These are phyloP conservation scores for Aplidium turbinatum DNA, from an alignment of 23 tunicate genomes.

Conservation along the genomic window DNA sequence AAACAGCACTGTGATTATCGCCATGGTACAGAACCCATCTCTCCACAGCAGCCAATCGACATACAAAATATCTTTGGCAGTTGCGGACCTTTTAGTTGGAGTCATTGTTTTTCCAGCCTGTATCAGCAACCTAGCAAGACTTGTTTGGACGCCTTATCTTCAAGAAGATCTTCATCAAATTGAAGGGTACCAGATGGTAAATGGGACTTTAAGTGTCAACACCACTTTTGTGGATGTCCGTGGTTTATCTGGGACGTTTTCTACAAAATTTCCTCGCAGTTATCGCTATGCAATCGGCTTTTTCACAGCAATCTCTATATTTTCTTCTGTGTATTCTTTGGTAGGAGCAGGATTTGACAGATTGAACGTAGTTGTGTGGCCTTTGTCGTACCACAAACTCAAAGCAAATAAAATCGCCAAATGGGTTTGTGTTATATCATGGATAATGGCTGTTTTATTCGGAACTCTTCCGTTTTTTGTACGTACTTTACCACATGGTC, in stretches of 20 bases:
- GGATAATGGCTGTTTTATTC: conserved; percentile 34
- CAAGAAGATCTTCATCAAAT: background rate
- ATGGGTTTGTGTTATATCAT: conserved; percentile 17
- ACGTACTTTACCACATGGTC: conserved; percentile 6
- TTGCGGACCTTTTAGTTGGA: conserved; percentile 71
- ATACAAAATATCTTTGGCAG: conserved; percentile 61
- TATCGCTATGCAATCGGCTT: conserved; percentile 42
- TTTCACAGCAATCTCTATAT: conserved; percentile 44
- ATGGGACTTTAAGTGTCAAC: conserved; percentile 24
- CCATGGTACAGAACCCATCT: background rate
- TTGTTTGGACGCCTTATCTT: conserved; percentile 13
- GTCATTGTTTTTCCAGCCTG: conserved; percentile 52
- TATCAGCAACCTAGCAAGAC: conserved; percentile 17
- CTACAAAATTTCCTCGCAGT: conserved; percentile 1
- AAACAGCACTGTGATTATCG: conserved; percentile 4
- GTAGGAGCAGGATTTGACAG: conserved; percentile 52
- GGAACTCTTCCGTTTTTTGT: conserved; percentile 34
- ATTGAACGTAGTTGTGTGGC: conserved; percentile 38
- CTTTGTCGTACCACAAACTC: conserved; percentile 36
- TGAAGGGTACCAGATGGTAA: conserved; percentile 12
- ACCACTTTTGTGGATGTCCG: background rate
- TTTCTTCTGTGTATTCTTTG: conserved; percentile 45
- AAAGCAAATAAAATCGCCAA: conserved; percentile 25
- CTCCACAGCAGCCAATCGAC: conserved; percentile 75
- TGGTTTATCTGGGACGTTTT: conserved; percentile 24